These are phyloP conservation scores for Corapipo altera DNA, from an alignment of 2,113 vertebrate species.

Conservation along the genomic window DNA sequence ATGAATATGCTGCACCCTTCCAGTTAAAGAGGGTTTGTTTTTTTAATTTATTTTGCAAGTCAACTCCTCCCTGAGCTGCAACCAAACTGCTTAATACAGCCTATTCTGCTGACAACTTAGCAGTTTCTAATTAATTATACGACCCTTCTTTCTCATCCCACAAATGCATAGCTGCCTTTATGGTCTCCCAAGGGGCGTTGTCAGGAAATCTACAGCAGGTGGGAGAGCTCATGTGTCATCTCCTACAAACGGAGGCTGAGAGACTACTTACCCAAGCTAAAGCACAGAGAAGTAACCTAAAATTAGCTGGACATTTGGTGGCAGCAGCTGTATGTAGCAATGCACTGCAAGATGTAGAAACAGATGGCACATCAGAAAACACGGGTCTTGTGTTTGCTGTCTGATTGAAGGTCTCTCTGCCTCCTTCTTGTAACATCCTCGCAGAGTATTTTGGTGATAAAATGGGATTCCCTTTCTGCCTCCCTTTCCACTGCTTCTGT, in stretches of 20 bases:
- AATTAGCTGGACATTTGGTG: conserved; percentile 59
- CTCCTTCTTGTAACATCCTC: background rate
- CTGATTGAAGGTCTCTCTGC: background rate
- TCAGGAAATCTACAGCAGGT: conserved; percentile 40
- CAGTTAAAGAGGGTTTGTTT: background rate
- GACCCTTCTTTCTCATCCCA: background rate
- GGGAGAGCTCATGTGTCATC: conserved; percentile 40
- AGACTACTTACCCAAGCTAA: background rate
- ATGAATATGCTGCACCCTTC: background rate
- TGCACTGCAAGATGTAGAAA: background rate
- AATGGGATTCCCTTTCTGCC: background rate
- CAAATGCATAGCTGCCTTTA: background rate
- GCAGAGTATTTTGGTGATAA: background rate
- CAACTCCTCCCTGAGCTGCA: background rate
- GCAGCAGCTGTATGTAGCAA: conserved; percentile 40
- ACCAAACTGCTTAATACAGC: background rate
- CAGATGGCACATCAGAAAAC: conserved; percentile 31
- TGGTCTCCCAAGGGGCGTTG: background rate
- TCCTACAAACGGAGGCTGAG: background rate
- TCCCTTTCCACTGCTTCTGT: background rate
- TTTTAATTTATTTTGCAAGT: background rate
- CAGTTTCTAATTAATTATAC: background rate
- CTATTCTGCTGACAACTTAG: background rate
- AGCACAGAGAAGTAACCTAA: conserved; percentile 17
- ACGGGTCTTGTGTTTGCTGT: background rate